Percentiles rank a stretch among this genome's conserved stretches.
phyloP scores from a whole-genome alignment of 2,113 vertebrate genomes.

The Donacobius atricapilla region DNA sequence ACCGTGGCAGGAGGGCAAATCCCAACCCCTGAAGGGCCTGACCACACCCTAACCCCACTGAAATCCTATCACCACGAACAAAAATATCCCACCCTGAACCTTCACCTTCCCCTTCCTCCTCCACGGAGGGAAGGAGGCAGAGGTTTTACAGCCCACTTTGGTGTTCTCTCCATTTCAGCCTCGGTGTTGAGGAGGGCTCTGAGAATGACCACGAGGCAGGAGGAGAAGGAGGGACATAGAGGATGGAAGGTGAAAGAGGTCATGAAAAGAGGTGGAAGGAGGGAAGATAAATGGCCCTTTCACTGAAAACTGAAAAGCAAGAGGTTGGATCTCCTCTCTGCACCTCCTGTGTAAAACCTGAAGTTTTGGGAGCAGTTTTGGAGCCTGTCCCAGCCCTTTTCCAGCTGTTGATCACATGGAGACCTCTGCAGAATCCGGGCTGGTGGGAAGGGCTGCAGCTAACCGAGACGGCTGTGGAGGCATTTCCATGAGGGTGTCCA shows the following conservation, averaged over 20 bases:
- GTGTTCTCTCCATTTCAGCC: not conserved
- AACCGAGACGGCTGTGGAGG: not conserved
- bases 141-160: not conserved
- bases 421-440: not conserved
- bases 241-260: not conserved
- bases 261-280: not conserved
- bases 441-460: not conserved
- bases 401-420: not conserved
- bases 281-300: not conserved
- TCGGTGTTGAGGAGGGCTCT: not conserved
- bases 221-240: not conserved
- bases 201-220: not conserved
- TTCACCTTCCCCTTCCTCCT: not conserved
- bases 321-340: not conserved
- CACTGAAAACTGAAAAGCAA: not conserved
- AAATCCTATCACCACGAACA: not conserved
- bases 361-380: not conserved
- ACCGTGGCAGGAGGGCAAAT: not conserved
- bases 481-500: not conserved
- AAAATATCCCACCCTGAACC: not conserved
- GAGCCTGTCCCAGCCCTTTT: not conserved
- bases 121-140: not conserved
- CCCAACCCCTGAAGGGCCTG: not conserved
- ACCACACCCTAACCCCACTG: not conserved
- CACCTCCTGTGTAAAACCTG: not conserved